Evolutionary conservation across 2,113 vertebrate species (phyloP), one percentile per base, ranked within the genome.

Genomic region (Psittacula cyanocephala): DNA sequence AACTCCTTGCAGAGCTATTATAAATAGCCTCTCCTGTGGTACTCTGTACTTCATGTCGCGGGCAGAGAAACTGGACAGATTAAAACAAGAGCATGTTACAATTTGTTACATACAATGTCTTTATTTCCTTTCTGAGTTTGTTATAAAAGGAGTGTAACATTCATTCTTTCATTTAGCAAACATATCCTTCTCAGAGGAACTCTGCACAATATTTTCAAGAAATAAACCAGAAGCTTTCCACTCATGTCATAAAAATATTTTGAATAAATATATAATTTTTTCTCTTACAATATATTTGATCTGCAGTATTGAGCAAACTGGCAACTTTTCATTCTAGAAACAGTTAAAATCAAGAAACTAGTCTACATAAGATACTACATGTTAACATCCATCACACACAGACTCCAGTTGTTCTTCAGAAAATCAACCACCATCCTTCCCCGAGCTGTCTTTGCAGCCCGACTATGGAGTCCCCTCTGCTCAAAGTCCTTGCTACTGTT

Each of bases 81-180:
- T 77, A 91, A 91, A 78, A 19, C 31, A 83, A 52, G 9, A 64
- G 65, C 35, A 35, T 27, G 46, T 67, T 83, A 77, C 46, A 86
- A 31, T 76, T 82, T 89, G 27, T 52, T 67, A 71, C 3, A 9
- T 33, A 67, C 35, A 33, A 9, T 31, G 86, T 67, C 88, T 89
- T 94, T 95, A 95, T 94, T 96, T 87, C 19, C 80, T 33, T 93
- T 91, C 76, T 78, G 68, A 17, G 13, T 74, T 63, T 83, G 52
- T 84, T 86, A 71, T 17, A 81, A 64, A 53, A 91, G 37, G 28
- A 74, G 75, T 37, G 4, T 59, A 88, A 47, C 67, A n/a, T 53
- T 70, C 31, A 81, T 35, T 43, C 37, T 84, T 84, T 76, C 60
- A 39, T 12, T 88, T 86, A 92, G 60, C 49, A 91, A 91, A 94